Conservation (phyloP, 2,797 vertebrate genomes). For the Oreortyx pictus region DNA sequence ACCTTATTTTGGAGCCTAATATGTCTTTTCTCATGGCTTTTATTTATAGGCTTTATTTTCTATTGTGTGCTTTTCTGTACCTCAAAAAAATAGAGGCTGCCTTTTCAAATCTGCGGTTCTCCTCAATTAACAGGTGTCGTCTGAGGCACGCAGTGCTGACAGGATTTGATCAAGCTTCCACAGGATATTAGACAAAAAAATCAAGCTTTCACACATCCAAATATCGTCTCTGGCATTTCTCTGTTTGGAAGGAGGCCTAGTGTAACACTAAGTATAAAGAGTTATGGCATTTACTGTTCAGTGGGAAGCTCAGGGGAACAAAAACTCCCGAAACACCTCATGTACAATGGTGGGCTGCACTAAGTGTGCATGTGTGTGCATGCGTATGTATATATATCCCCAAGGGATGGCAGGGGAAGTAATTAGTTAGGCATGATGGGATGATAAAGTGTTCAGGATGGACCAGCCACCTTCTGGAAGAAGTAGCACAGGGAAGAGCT, state of each 20-base stretch:
- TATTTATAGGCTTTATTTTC: constrained; percentile 62
- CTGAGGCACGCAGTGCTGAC: background rate
- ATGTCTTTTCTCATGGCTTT: constrained; percentile 19
- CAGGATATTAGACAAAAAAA: background rate
- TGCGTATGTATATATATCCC: background rate
- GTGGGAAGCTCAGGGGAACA: background rate
- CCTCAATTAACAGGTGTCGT: background rate
- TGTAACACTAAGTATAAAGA: background rate
- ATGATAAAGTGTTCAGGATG: background rate
- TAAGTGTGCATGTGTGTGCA: background rate
- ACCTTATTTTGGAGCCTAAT: constrained; percentile 65
- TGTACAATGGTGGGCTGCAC: background rate
- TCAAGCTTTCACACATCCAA: background rate
- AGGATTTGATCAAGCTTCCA: background rate
- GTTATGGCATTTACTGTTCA: background rate
- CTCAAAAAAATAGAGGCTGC: constrained; percentile 2
- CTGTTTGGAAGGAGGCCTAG: constrained; percentile 19
- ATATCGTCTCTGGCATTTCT: background rate
- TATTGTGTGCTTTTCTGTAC: background rate
- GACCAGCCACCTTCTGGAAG: background rate
- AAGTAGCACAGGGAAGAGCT: background rate
- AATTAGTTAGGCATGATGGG: background rate
- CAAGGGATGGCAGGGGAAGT: background rate
- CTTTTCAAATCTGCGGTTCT: background rate
- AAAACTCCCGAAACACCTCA: background rate